Percentiles rank a stretch among this genome's conserved stretches.
phyloP scores from a whole-genome alignment of 2,797 vertebrate species.

The Pangasius krempfi region DNA sequence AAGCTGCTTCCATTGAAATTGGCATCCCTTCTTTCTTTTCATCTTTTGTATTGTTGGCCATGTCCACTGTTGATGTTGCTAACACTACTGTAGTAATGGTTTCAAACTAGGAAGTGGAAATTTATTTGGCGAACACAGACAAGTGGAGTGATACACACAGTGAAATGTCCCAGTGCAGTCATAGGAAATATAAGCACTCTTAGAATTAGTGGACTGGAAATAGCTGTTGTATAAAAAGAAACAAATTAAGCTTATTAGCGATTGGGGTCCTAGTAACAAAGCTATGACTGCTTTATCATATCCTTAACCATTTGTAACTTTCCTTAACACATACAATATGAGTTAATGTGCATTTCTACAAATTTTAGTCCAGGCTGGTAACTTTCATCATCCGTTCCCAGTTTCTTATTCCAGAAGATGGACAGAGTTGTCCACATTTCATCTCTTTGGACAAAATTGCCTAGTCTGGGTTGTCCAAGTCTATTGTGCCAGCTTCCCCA shows the following conservation, averaged over 20 bases:
- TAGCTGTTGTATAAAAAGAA: neutral
- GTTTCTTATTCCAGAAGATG: neutral
- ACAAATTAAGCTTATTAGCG: too few relatives aligned
- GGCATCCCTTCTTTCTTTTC: too few relatives aligned
- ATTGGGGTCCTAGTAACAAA: too few relatives aligned
- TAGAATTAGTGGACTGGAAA: neutral
- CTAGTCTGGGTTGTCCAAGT: neutral
- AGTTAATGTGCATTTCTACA: neutral
- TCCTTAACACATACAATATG: neutral
- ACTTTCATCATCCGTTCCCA: neutral
- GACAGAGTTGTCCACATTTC: neutral
- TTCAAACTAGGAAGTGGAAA: too few relatives aligned
- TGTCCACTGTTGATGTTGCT: too few relatives aligned
- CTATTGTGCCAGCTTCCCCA: neutral
- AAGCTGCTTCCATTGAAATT: neutral
- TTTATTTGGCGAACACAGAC: too few relatives aligned
- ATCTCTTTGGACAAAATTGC: neutral
- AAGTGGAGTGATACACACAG: too few relatives aligned
- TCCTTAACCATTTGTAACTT: neutral
- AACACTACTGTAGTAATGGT: too few relatives aligned
- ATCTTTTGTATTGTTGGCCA: too few relatives aligned
- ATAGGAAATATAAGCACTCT: neutral
- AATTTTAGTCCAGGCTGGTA: neutral
- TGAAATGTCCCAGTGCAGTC: too few relatives aligned
- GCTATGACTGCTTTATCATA: neutral